Evolutionary conservation across 2,888 invertebrate species (phyloP).

Genomic region (Habroteleia sp.): DNA sequence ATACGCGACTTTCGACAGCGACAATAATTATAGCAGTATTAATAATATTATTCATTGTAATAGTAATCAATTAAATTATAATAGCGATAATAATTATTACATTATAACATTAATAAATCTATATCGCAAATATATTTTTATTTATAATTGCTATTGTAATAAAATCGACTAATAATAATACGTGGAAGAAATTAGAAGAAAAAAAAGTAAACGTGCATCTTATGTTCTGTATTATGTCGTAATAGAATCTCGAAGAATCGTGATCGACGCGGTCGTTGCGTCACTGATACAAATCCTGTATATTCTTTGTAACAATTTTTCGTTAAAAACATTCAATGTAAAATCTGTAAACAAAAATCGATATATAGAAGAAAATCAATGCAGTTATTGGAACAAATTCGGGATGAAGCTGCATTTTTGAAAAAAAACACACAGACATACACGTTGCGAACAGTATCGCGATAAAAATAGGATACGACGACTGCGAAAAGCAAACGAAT

Average conservation of each 20-base stretch:
- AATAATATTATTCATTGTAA: slow-evolving; percentile 67
- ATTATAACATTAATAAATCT: slow-evolving; percentile 59
- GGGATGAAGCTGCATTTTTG: slow-evolving; percentile 25
- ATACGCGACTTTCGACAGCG: slow-evolving; percentile 72
- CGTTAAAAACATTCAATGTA: no score
- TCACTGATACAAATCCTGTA: not conserved
- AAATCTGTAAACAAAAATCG: no score
- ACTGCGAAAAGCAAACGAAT: not conserved
- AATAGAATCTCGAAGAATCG: slow-evolving; percentile 26
- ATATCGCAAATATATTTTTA: slow-evolving; percentile 53
- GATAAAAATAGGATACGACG: slow-evolving; percentile 12
- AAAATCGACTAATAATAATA: slow-evolving; percentile 65
- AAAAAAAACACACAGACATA: slow-evolving; percentile 33
- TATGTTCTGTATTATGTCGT: slow-evolving; percentile 56
- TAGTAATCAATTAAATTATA: slow-evolving; percentile 65
- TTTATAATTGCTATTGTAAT: slow-evolving; percentile 69
- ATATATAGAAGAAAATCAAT: not conserved
- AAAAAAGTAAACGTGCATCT: slow-evolving; percentile 64
- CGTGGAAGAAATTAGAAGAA: slow-evolving; percentile 63
- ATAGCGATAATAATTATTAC: slow-evolving; percentile 64
- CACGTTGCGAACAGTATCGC: slow-evolving; percentile 11
- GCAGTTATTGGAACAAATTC: not conserved
- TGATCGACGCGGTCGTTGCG: slow-evolving; percentile 17
- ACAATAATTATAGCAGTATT: slow-evolving; percentile 69
- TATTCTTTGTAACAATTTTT: not conserved